A percentile compares a stretch with the other conserved stretches of the same genome.
These are phyloP conservation scores for Eupsilia transversa DNA, from an alignment of 2,888 invertebrate genomes.

Conservation along the genomic window DNA sequence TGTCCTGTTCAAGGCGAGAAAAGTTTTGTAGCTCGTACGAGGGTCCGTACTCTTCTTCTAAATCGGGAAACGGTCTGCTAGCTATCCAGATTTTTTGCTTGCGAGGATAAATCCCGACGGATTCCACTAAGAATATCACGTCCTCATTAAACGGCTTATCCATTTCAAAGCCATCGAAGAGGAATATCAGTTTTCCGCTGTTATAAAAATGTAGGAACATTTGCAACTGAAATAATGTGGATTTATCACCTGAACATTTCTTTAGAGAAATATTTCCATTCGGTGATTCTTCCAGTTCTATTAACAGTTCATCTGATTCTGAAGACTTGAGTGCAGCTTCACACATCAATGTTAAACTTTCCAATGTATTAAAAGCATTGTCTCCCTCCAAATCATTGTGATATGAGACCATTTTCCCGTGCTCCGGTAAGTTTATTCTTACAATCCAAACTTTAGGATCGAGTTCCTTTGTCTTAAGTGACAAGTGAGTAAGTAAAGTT, in stretches of 20 bases:
- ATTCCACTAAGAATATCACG: not conserved
- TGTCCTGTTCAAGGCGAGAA: not conserved
- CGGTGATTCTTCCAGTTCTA: not conserved
- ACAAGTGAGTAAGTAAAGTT: slow-evolving; percentile 7
- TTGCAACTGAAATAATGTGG: not conserved
- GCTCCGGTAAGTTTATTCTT: slow-evolving; percentile 10
- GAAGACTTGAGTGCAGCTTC: not conserved
- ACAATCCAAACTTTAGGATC: slow-evolving; percentile 5
- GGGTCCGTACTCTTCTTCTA: slow-evolving; percentile 9
- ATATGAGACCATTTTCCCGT: not conserved
- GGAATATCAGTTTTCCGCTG: slow-evolving; percentile 7
- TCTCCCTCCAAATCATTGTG: slow-evolving; percentile 9
- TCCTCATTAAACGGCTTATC: not conserved
- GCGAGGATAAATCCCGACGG: not conserved
- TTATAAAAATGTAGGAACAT: slow-evolving; percentile 13
- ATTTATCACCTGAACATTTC: slow-evolving; percentile 1
- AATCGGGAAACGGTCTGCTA: slow-evolving; percentile 7
- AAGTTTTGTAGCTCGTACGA: slow-evolving; percentile 9
- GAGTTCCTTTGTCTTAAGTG: slow-evolving; percentile 2
- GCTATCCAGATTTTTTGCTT: slow-evolving; percentile 17
- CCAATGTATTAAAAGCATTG: not conserved
- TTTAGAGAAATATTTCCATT: slow-evolving; percentile 1
- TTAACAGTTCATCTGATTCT: not conserved
- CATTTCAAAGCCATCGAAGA: slow-evolving; percentile 21
- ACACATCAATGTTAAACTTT: not conserved